Percentiles rank a stretch among this genome's conserved stretches.
Evolutionary conservation across 2,888 invertebrate genomes (phyloP).

Genomic region (Lobophora halterata): DNA sequence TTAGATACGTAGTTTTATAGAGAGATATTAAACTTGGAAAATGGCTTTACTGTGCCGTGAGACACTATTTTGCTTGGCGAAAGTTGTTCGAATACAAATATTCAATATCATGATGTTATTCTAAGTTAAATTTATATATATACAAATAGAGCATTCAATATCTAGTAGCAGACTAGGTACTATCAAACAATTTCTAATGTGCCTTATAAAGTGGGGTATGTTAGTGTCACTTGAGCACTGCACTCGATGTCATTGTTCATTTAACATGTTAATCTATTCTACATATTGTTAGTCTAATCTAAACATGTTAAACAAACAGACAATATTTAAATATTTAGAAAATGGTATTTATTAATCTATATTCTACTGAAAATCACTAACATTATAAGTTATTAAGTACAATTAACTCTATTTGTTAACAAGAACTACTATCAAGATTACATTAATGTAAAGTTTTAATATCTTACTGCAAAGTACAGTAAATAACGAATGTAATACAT

Average conservation of each 20-base stretch:
- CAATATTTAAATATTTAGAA: constrained; percentile 73
- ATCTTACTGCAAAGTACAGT: constrained; percentile 51
- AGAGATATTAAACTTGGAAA: constrained; percentile 48
- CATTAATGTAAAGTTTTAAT: constrained; percentile 49
- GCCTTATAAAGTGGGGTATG: constrained; percentile 63
- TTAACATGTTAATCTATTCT: constrained; percentile 74
- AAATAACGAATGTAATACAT: constrained; percentile 53
- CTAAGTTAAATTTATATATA: constrained; percentile 52
- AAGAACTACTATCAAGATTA: constrained; percentile 59
- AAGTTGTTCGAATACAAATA: constrained; percentile 47
- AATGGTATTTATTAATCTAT: constrained; percentile 79
- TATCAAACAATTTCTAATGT: constrained; percentile 56
- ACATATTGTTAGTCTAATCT: constrained; percentile 78
- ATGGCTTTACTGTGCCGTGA: constrained; percentile 62
- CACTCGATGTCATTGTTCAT: constrained; percentile 46
- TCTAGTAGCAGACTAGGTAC: constrained; percentile 61
- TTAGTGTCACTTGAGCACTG: constrained; percentile 62
- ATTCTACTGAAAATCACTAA: constrained; percentile 67
- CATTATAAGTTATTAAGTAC: constrained; percentile 69
- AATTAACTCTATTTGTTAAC: constrained; percentile 75
- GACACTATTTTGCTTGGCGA: constrained; percentile 81
- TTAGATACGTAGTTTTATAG: constrained; percentile 53
- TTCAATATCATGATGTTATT: constrained; percentile 45
- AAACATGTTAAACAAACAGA: constrained; percentile 81
- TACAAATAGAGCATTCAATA: constrained; percentile 58